These are phyloP conservation scores for Latrodectus hesperus DNA, from an alignment of 2,888 invertebrate genomes.

Conservation along the genomic window DNA sequence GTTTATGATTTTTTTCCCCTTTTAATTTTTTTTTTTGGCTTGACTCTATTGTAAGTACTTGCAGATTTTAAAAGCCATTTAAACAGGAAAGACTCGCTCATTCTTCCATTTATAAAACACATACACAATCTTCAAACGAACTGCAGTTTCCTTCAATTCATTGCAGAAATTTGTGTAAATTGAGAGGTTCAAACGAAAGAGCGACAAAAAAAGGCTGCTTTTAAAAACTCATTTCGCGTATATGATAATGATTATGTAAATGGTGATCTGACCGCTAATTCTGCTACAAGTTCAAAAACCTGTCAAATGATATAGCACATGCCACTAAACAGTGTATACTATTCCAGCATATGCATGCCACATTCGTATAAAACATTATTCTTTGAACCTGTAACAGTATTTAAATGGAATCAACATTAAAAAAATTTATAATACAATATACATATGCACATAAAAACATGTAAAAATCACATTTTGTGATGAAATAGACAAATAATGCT, in stretches of 20 bases:
- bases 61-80: constrained; percentile 55
- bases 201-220: no score
- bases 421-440: constrained; percentile 66
- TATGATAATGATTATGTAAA: background rate
- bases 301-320: constrained; percentile 11
- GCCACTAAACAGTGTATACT: constrained; percentile 14
- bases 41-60: constrained; percentile 43
- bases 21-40: no score
- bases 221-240: no score
- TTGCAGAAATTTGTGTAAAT: background rate
- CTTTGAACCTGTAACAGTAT: constrained; percentile 61
- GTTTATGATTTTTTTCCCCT: background rate
- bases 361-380: constrained; percentile 55
- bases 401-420: constrained; percentile 44
- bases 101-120: constrained; percentile 7
- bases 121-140: constrained; percentile 2
- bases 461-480: constrained; percentile 66
- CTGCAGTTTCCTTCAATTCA: constrained; percentile 4
- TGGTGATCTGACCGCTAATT: constrained; percentile 21
- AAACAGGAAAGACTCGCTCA: constrained; percentile 56
- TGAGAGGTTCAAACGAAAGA: background rate
- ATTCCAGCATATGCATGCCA: constrained; percentile 29
- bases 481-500: constrained; percentile 67
- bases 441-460: constrained; percentile 66
- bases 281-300: constrained; percentile 52